Percentiles rank a stretch among this genome's conserved stretches.
phyloP scores from a whole-genome alignment of 2,113 vertebrate species.

The Glaucidium brasilianum region DNA sequence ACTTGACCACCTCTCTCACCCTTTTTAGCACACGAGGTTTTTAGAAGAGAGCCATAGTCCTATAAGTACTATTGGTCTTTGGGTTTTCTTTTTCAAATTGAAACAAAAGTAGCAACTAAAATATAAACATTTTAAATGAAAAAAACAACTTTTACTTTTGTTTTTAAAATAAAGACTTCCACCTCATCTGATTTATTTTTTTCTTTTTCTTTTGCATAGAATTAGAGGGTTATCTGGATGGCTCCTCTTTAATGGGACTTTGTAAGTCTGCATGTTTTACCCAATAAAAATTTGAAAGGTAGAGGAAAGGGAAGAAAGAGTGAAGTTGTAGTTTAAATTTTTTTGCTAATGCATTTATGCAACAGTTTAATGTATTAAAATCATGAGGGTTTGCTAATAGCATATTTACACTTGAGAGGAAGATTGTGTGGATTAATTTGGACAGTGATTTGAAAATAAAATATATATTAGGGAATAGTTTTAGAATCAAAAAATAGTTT shows the following conservation, averaged over 20 bases:
- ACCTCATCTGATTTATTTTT: rapidly evolving
- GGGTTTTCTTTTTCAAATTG: not conserved
- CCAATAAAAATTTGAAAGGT: not conserved
- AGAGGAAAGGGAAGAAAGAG: not conserved
- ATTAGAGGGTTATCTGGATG: not conserved
- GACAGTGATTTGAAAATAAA: not conserved
- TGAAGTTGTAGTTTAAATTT: not conserved
- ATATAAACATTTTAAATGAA: not conserved
- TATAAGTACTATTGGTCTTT: not conserved
- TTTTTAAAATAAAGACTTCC: not conserved
- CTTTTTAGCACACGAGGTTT: not conserved
- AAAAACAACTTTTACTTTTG: not conserved
- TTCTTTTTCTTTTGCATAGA: not conserved
- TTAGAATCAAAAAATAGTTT: not conserved
- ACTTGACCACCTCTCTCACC: not conserved
- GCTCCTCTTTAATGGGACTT: not conserved
- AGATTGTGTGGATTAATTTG: not conserved
- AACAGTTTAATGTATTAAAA: not conserved
- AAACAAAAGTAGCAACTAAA: not conserved
- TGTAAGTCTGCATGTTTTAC: not conserved
- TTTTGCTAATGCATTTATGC: not conserved
- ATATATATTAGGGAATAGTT: not conserved
- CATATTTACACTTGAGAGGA: not conserved
- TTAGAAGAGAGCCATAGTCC: not conserved
- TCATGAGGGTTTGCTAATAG: not conserved